These are phyloP conservation scores for Neoitamus cyanurus DNA, from an alignment of 2,888 invertebrate genomes.

Conservation along the genomic window DNA sequence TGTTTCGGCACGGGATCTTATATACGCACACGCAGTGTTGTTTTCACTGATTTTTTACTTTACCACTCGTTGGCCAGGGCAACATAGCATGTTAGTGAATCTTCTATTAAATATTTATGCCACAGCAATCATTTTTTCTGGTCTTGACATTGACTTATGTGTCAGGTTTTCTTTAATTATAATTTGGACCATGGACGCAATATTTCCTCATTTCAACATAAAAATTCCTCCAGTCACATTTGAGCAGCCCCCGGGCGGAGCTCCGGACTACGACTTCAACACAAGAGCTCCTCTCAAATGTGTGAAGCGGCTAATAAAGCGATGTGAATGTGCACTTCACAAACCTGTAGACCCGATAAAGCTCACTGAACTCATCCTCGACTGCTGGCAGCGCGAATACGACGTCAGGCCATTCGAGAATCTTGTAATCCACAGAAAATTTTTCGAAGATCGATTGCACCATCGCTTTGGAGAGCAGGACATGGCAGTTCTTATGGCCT, in stretches of 20 bases:
- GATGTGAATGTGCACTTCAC: constrained; percentile 45
- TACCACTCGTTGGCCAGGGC: too few species aligned
- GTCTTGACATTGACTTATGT: too few species aligned
- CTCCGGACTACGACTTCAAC: neutral
- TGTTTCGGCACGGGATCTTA: too few species aligned
- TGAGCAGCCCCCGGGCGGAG: neutral
- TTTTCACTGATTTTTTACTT: too few species aligned
- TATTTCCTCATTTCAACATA: neutral
- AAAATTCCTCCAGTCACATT: neutral
- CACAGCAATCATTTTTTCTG: too few species aligned
- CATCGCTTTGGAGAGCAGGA: constrained; percentile 57
- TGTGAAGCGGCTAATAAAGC: neutral
- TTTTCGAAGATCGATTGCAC: constrained; percentile 59
- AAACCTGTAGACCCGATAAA: neutral
- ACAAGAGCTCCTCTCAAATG: neutral
- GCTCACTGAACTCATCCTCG: constrained; percentile 57
- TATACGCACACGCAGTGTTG: too few species aligned
- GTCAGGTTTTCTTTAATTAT: too few species aligned
- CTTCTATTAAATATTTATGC: too few species aligned
- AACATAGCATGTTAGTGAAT: too few species aligned
- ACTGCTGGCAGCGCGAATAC: constrained; percentile 64
- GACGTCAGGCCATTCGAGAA: constrained; percentile 59
- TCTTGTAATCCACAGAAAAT: constrained; percentile 58
- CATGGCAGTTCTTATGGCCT: constrained; percentile 58
- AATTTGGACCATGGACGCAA: too few species aligned